Evolutionary conservation across 1,140 invertebrate genomes (phyloP).

Genomic region (Meteorus sp.): DNA sequence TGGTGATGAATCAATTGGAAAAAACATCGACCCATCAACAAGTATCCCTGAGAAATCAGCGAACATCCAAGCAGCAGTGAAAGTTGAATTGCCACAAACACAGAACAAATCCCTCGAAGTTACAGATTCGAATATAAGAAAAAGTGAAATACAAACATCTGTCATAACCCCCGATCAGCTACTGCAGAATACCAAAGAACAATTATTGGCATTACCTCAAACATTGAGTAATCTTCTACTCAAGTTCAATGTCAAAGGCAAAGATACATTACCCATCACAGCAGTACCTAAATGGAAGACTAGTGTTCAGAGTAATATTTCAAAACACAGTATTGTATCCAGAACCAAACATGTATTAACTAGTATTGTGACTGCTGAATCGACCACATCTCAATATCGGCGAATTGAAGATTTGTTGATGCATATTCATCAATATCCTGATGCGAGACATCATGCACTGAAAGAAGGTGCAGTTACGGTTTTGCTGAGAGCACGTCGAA

Average conservation of each 20-base stretch:
- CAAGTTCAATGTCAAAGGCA: constrained; percentile 41
- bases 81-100: background rate
- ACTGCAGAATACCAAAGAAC: constrained; percentile 28
- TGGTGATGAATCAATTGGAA: constrained; percentile 35
- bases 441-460: constrained; percentile 70
- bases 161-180: constrained; percentile 9
- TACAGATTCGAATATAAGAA: background rate
- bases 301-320: constrained; percentile 45
- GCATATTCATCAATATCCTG: constrained; percentile 73
- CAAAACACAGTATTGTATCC: constrained; percentile 64
- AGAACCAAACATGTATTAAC: constrained; percentile 71
- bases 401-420: constrained; percentile 69
- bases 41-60: constrained; percentile 16
- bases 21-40: constrained; percentile 34
- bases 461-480: constrained; percentile 69
- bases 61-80: constrained; percentile 16
- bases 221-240: constrained; percentile 44
- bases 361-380: constrained; percentile 65
- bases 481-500: constrained; percentile 60
- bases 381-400: constrained; percentile 61
- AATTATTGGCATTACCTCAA: constrained; percentile 43
- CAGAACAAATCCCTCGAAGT: background rate
- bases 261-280: constrained; percentile 31
- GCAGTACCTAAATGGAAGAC: constrained; percentile 54
- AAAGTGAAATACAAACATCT: background rate